Evolutionary conservation across 92 coral and sea anemone genomes (phyloP).

Genomic region (Epizoanthus ramosus): DNA sequence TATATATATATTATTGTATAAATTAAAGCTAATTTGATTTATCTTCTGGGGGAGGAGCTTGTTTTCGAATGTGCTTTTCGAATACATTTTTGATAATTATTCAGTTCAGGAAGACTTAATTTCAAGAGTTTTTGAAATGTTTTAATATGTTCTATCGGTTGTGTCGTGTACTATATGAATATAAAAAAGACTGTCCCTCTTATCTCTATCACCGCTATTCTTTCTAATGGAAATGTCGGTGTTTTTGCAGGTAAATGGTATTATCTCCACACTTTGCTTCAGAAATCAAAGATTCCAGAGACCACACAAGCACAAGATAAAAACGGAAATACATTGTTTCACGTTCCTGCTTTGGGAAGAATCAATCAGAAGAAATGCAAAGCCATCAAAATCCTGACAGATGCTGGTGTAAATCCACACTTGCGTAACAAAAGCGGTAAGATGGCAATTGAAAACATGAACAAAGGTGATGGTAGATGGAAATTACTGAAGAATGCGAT

Average conservation of each 20-base stretch:
- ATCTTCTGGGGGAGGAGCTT: too few relatives aligned
- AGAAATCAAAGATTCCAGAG: conserved; percentile 37
- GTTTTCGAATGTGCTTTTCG: too few relatives aligned
- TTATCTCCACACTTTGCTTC: conserved; percentile 53
- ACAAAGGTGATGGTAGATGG: conserved; percentile 56
- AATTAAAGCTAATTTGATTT: too few relatives aligned
- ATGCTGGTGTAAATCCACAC: conserved; percentile 63
- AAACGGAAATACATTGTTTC: conserved; percentile 59
- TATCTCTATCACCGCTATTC: too few relatives aligned
- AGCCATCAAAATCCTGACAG: conserved; percentile 57
- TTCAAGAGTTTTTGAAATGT: too few relatives aligned
- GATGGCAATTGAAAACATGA: conserved; percentile 37
- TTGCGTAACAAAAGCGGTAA: conserved; percentile 48
- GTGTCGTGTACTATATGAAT: background rate
- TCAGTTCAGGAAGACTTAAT: too few relatives aligned
- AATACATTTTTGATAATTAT: too few relatives aligned
- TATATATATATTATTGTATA: too few relatives aligned
- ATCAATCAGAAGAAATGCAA: conserved; percentile 38
- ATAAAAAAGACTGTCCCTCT: background rate
- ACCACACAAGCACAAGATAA: conserved; percentile 53
- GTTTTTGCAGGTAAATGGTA: conserved; percentile 46
- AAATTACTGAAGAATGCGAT: conserved; percentile 55
- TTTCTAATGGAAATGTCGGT: background rate
- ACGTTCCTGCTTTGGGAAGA: conserved; percentile 53
- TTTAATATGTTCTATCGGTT: too few relatives aligned